Conservation (phyloP, 2,113 vertebrate species). For the Phrynosoma blainvillii region DNA sequence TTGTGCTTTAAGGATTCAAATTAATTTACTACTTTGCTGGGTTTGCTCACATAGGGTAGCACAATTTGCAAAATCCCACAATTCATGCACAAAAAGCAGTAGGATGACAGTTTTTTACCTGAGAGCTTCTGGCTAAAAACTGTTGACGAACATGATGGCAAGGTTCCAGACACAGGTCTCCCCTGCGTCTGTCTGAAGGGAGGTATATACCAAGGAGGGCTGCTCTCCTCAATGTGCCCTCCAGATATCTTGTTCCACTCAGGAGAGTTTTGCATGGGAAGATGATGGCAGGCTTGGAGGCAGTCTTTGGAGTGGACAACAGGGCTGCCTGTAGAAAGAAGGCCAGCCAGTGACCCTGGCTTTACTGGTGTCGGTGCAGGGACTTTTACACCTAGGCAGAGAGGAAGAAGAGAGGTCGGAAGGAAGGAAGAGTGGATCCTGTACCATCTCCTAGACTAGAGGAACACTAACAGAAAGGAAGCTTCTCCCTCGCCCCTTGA, state of each 20-base stretch:
- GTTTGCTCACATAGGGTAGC: neutral
- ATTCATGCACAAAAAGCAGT: neutral
- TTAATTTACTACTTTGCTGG: neutral
- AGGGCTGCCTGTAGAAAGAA: constrained; percentile 63
- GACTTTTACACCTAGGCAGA: constrained; percentile 65
- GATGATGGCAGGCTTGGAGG: constrained; percentile 54
- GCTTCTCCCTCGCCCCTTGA: neutral
- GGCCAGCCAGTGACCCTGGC: constrained; percentile 49
- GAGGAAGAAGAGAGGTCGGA: constrained; percentile 7
- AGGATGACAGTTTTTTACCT: constrained; percentile 69
- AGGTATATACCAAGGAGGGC: constrained; percentile 68
- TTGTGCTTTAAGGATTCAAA: neutral
- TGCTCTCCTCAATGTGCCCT: constrained; percentile 64
- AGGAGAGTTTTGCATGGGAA: constrained; percentile 50
- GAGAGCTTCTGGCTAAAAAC: constrained; percentile 79
- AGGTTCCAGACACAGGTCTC: constrained; percentile 60
- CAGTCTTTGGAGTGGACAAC: constrained; percentile 51
- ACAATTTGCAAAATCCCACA: neutral
- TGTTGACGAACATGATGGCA: constrained; percentile 76
- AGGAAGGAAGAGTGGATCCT: neutral
- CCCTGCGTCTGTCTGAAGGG: constrained; percentile 56
- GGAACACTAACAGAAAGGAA: too few species aligned
- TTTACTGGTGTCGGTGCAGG: constrained; percentile 67
- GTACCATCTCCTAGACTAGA: neutral
- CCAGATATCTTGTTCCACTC: constrained; percentile 37